These are phyloP conservation scores for Bergia sp. DNA, from an alignment of 92 coral and sea anemone species.

Conservation along the genomic window DNA sequence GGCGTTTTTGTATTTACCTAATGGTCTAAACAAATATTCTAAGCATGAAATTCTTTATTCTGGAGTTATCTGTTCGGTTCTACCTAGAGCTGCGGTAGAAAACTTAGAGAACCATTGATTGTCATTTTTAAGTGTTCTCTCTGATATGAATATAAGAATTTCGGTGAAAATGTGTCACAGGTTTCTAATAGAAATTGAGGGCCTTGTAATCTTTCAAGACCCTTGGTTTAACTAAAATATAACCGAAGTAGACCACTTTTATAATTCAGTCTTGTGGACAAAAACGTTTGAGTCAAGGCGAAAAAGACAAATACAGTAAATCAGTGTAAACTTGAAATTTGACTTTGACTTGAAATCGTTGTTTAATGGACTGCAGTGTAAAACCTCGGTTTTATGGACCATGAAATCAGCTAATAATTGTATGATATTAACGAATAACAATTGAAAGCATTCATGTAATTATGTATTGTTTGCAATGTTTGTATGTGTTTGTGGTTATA, in stretches of 20 bases:
- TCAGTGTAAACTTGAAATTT: too few relatives aligned
- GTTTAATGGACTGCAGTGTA: too few relatives aligned
- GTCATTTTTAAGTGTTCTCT: background rate
- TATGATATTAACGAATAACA: background rate
- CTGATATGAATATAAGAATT: background rate
- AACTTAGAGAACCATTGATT: background rate
- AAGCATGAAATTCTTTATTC: background rate
- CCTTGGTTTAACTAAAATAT: too few relatives aligned
- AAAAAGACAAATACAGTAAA: too few relatives aligned
- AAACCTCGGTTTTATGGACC: background rate
- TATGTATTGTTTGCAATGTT: background rate
- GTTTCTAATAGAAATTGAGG: background rate
- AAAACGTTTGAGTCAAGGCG: too few relatives aligned
- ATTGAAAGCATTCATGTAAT: background rate
- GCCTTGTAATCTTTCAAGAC: background rate
- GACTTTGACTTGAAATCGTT: too few relatives aligned
- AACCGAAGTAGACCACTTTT: background rate
- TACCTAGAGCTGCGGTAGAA: background rate
- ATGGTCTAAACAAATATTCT: background rate
- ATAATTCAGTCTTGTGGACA: too few relatives aligned
- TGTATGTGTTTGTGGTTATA: background rate
- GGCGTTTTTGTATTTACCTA: background rate
- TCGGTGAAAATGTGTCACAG: background rate
- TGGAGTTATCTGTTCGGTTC: background rate
- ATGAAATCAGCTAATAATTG: background rate